Conservation (phyloP, 2,797 vertebrate genomes). For the Scomberomorus guttatus region DNA sequence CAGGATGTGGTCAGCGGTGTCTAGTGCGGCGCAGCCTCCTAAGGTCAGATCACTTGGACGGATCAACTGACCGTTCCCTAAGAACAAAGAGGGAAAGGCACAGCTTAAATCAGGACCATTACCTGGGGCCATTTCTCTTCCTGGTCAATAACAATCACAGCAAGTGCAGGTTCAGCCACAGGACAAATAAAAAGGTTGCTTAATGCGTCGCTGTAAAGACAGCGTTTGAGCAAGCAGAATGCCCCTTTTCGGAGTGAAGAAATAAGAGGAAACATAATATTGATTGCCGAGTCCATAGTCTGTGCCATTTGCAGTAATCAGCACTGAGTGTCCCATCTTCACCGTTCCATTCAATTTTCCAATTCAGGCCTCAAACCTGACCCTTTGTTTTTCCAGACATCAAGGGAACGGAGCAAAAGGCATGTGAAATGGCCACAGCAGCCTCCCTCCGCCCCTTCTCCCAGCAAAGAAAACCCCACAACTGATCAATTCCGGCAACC, state of each 20-base stretch:
- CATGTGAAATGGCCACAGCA: constrained; percentile 8
- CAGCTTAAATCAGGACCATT: constrained; percentile 42
- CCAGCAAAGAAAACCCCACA: neutral
- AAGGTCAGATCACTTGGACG: constrained; percentile 69
- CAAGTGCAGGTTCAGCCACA: constrained; percentile 55
- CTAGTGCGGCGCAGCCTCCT: constrained; percentile 68
- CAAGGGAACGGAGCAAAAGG: neutral
- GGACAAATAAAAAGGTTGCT: constrained; percentile 55
- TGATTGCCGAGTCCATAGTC: constrained; percentile 41
- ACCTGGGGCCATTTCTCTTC: constrained; percentile 37
- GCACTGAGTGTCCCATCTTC: constrained; percentile 46
- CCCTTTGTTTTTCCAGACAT: constrained; percentile 19
- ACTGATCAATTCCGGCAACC: constrained; percentile 19
- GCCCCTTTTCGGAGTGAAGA: constrained; percentile 36
- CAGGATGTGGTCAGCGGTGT: constrained; percentile 29
- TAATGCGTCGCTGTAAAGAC: constrained; percentile 54
- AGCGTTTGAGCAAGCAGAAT: constrained; percentile 19
- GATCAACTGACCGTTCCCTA: constrained; percentile 76
- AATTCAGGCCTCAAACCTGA: constrained; percentile 36
- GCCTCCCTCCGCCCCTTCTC: no score
- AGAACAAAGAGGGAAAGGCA: constrained; percentile 10
- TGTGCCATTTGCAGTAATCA: constrained; percentile 65
- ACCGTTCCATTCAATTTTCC: constrained; percentile 38
- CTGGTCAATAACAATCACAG: constrained; percentile 59
- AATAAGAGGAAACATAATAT: constrained; percentile 66